A percentile compares a stretch with the other conserved stretches of the same genome.
phyloP scores from a whole-genome alignment of 2,113 vertebrate species.

The Phyllopteryx taeniolatus region DNA sequence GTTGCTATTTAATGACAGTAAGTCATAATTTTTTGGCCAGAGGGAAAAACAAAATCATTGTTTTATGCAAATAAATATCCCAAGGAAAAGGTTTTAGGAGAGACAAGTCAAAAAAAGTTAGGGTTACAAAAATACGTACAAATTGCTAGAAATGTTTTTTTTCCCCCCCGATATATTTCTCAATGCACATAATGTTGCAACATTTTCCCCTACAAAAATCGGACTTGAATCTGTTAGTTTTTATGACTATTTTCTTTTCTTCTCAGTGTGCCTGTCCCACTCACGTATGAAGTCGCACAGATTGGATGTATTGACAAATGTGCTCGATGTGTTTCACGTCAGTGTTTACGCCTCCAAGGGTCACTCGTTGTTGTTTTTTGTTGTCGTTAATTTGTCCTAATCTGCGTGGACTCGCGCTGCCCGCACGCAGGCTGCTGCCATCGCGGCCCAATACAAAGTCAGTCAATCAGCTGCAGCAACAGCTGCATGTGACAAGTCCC shows the following conservation, averaged over 20 bases:
- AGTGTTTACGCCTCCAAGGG: constrained; percentile 19
- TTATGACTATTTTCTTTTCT: not conserved
- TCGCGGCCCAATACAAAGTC: constrained; percentile 84
- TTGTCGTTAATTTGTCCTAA: constrained; percentile 45
- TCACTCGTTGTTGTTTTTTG: constrained; percentile 22
- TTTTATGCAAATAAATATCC: no score
- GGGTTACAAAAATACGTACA: no score
- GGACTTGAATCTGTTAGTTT: not conserved
- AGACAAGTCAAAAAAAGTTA: no score
- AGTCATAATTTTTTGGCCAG: no score
- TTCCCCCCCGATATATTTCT: no score
- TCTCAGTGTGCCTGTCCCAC: not conserved
- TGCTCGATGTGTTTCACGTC: constrained; percentile 19
- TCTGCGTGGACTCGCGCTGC: constrained; percentile 66
- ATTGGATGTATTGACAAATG: constrained; percentile 16
- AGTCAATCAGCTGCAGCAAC: constrained; percentile 91
- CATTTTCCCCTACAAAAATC: not conserved
- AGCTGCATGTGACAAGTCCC: constrained; percentile 96
- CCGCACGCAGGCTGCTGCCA: constrained; percentile 31
- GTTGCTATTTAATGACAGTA: no score
- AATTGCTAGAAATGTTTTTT: no score
- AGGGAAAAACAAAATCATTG: no score
- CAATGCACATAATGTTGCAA: not conserved
- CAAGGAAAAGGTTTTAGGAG: no score
- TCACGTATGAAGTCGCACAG: constrained; percentile 2